Percentiles rank a stretch among this genome's conserved stretches.
Conservation (phyloP, 2,113 vertebrate genomes). For the Varanus komodoensis region DNA sequence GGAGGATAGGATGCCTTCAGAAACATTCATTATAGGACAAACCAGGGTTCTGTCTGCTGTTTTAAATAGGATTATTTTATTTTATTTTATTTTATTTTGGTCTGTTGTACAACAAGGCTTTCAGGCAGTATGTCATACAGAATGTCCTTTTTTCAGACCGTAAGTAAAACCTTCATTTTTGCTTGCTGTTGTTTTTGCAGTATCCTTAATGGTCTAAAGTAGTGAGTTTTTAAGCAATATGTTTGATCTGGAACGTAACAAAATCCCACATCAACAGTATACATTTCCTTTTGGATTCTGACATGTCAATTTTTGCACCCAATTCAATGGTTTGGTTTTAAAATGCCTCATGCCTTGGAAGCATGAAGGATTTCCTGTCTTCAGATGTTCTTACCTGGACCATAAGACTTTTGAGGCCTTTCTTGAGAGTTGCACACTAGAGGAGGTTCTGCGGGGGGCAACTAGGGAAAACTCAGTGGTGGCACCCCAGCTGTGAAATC, state of each 20-base stretch:
- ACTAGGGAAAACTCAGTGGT: neutral
- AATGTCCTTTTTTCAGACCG: neutral
- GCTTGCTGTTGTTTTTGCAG: neutral
- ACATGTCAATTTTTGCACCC: neutral
- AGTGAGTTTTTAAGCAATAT: constrained; percentile 25
- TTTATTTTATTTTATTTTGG: neutral
- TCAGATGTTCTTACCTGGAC: too few species aligned
- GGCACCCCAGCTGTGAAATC: neutral
- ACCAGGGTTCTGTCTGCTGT: neutral
- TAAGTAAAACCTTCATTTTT: constrained; percentile 45
- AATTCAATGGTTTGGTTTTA: neutral
- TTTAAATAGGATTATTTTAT: neutral
- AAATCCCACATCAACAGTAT: neutral
- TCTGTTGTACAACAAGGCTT: neutral
- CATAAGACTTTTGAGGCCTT: neutral
- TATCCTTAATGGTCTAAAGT: constrained; percentile 33
- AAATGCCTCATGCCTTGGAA: neutral
- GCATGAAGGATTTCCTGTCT: neutral
- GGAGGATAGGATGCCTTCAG: neutral
- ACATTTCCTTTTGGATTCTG: constrained; percentile 7
- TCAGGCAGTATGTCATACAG: neutral
- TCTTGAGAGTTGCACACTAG: neutral
- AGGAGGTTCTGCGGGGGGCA: neutral
- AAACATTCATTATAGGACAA: neutral
- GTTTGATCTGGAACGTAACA: constrained; percentile 43